Conservation (phyloP, 2,113 vertebrate genomes). For the Scortum barcoo region DNA sequence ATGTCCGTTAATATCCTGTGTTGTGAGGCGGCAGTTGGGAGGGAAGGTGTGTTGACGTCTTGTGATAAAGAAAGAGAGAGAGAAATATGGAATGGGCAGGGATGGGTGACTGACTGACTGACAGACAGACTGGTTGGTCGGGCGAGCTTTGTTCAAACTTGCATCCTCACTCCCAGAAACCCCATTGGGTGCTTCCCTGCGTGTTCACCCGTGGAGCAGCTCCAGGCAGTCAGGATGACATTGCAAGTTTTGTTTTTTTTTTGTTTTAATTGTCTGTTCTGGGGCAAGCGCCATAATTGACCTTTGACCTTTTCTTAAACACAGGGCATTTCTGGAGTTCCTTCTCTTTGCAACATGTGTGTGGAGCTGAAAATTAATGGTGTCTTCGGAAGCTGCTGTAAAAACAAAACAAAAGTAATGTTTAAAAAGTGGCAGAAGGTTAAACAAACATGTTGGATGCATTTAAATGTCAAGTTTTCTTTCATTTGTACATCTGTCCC, state of each 20-base stretch:
- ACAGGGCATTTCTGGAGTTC: neutral
- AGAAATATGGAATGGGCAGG: neutral
- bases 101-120: too few relatives aligned
- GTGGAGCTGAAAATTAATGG: neutral
- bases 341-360: neutral
- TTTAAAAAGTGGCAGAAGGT: neutral
- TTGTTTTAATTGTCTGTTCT: neutral
- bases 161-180: neutral
- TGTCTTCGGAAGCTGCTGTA: neutral
- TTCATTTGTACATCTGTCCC: neutral
- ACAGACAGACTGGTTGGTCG: constrained; percentile 53
- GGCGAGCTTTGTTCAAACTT: constrained; percentile 18
- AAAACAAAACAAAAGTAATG: neutral
- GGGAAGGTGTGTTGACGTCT: constrained; percentile 9
- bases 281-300: neutral
- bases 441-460: neutral
- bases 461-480: neutral
- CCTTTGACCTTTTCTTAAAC: neutral
- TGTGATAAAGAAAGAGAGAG: too few relatives aligned
- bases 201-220: neutral
- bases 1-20: neutral
- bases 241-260: neutral
- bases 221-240: neutral
- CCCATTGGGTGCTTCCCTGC: neutral
- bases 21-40: neutral